These are phyloP conservation scores for Cylloceria caligata DNA, from an alignment of 2,888 invertebrate genomes.

Conservation along the genomic window DNA sequence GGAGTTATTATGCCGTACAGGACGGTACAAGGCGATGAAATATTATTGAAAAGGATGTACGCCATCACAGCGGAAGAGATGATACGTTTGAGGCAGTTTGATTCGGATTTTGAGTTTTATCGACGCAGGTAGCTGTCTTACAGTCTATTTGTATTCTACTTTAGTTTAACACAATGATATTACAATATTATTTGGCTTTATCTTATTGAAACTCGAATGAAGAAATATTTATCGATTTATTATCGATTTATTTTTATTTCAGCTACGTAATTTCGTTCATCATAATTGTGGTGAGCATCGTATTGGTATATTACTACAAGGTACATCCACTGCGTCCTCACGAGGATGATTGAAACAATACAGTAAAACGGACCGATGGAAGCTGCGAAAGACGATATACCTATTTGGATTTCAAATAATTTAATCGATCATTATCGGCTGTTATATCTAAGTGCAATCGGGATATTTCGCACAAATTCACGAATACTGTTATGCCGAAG, in stretches of 20 bases:
- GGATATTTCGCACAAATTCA: too few relatives aligned
- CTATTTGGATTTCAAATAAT: background rate
- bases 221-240: background rate
- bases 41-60: conserved; percentile 91
- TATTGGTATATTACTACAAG: background rate
- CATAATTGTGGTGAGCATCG: background rate
- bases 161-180: too few relatives aligned
- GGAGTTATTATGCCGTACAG: conserved; percentile 89
- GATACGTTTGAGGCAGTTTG: conserved; percentile 88
- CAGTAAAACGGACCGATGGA: background rate
- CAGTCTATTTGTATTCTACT: too few relatives aligned
- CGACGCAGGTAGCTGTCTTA: background rate
- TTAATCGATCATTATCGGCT: too few relatives aligned
- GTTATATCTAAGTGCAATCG: too few relatives aligned
- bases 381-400: background rate
- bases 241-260: background rate
- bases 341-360: background rate
- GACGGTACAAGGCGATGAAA: conserved; percentile 89
- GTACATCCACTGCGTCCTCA: conserved; percentile 1
- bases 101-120: background rate
- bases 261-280: background rate
- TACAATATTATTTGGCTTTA: background rate
- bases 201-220: background rate
- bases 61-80: conserved; percentile 90
- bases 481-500: too few relatives aligned